Percentiles rank a stretch among this genome's conserved stretches.
phyloP scores from a whole-genome alignment of 1,140 invertebrate genomes.

The Cydia pomonella region DNA sequence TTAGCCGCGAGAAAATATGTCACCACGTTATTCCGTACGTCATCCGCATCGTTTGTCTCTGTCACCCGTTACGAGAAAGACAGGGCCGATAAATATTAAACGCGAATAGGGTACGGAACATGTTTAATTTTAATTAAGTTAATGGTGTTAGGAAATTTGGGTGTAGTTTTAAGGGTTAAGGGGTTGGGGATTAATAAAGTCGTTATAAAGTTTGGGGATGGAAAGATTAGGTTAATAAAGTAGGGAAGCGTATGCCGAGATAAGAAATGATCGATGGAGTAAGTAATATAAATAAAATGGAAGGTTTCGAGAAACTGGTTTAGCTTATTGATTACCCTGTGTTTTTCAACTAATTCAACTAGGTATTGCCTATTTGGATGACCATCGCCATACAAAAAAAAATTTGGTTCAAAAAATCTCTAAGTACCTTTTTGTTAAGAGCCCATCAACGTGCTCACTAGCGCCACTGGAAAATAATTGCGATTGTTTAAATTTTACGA shows the following conservation, averaged over 20 bases:
- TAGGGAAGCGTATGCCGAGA: not conserved
- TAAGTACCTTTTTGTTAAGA: too few relatives aligned
- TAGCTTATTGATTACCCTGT: too few relatives aligned
- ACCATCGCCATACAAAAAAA: too few relatives aligned
- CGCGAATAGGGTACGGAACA: not conserved
- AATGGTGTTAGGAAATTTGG: not conserved
- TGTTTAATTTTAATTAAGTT: not conserved
- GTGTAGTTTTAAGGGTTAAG: not conserved
- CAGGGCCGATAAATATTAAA: conserved; percentile 12
- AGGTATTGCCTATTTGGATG: too few relatives aligned
- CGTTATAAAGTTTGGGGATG: not conserved
- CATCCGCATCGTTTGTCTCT: not conserved
- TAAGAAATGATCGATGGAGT: not conserved
- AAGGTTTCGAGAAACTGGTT: too few relatives aligned
- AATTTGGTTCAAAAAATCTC: too few relatives aligned
- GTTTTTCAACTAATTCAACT: too few relatives aligned
- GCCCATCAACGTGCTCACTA: too few relatives aligned
- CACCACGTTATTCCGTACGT: not conserved
- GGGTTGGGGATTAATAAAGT: not conserved
- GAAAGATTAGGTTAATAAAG: not conserved
- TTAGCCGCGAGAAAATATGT: conserved; percentile 19
- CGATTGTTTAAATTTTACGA: too few relatives aligned
- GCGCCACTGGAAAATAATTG: too few relatives aligned
- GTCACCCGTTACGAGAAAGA: not conserved
- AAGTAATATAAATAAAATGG: too few relatives aligned